Evolutionary conservation across 2,113 vertebrate species (phyloP), one percentile per base, ranked within the genome.

Genomic region (Setophaga kirtlandii): DNA sequence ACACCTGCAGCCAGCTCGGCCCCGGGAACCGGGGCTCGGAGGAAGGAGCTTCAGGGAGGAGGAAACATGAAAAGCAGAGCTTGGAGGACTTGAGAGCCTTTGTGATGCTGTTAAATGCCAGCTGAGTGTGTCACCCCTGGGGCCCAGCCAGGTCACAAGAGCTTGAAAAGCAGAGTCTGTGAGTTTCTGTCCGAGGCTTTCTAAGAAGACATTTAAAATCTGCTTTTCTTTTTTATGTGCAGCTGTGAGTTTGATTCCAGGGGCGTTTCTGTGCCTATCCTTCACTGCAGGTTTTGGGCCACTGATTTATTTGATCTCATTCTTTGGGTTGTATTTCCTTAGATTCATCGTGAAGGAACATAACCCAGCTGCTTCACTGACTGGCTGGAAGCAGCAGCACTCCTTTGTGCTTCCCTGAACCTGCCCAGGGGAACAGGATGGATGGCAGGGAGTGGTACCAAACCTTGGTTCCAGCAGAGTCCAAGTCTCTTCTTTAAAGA

Each of bases 361-460:
- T 6, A 31, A 59, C 16, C 12, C 44, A 63, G 21, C 77, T 68
- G n/a, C 31, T 31, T 9, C 37, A 16, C 33, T 39, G 71, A 10
- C 49, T 74, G 23, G 9, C 65, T 75, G 89, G 59, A 69, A 65
- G 58, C 73, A 77, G 12, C 64, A 39, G 60, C 19, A 8, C 2
- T 31, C 19, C 10, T 10, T 9, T 58, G 39, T 37, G 33, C 59
- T 44, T 50, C 41, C 8, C 58, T 73, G 67, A 46, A 9, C 27
- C 39, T 50, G 28, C 4, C 25, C 37, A 9, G 5, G 19, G 42
- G 41, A 76, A 19, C 39, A 56, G 39, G 33, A 98, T 96, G 96
- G 94, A 90, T 46, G 56, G 44, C 44, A 77, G 90, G 37, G 95
- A 90, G 44, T 4, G 52, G 89, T 59, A 67, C 92, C 58, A 81